Percentiles rank a stretch among this genome's conserved stretches.
phyloP scores from a whole-genome alignment of 2,888 invertebrate species.

The Acutogordius australiensis region DNA sequence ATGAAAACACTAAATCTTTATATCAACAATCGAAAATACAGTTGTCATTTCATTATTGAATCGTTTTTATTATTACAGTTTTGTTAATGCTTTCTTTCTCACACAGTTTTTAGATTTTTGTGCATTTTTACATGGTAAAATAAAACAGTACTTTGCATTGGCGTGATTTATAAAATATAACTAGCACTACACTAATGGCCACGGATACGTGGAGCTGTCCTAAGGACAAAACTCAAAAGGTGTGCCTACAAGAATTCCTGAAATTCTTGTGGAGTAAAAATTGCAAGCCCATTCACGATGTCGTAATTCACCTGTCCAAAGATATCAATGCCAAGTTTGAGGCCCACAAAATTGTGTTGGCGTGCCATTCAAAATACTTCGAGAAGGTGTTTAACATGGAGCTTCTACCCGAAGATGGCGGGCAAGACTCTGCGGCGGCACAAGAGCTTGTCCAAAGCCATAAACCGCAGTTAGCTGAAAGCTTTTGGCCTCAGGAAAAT shows the following conservation, averaged over 20 bases:
- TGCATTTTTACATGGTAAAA: no score
- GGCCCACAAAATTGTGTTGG: neutral
- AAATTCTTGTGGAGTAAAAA: neutral
- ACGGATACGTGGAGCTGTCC: neutral
- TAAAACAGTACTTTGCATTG: no score
- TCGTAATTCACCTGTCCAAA: neutral
- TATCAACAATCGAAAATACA: no score
- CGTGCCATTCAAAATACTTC: neutral
- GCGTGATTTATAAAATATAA: no score
- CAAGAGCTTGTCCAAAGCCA: neutral
- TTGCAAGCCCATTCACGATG: neutral
- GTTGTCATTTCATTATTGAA: no score
- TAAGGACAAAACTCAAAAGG: neutral
- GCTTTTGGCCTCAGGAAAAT: neutral
- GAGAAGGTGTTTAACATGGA: neutral
- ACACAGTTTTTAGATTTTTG: no score
- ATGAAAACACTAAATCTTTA: no score
- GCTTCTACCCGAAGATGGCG: neutral
- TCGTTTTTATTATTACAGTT: no score
- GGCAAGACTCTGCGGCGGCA: neutral
- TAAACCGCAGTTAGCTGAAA: neutral
- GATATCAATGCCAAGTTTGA: neutral
- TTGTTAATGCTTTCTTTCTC: no score
- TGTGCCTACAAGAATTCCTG: neutral
- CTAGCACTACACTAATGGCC: no score